These are phyloP conservation scores for Pseudococcus longispinus DNA, from an alignment of 2,888 invertebrate genomes.

Conservation along the genomic window DNA sequence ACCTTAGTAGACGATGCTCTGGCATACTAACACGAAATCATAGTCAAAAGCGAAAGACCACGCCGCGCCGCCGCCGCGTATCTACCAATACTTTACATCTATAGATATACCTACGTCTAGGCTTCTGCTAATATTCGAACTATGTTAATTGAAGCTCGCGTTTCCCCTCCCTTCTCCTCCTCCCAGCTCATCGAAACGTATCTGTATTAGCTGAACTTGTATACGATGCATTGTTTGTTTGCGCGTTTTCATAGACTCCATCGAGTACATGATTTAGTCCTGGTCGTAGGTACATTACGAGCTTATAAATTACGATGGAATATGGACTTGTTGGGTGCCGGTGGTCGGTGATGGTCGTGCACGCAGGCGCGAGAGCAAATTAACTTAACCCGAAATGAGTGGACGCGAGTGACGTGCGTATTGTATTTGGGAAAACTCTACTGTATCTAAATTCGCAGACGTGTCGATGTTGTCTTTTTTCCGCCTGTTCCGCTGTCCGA, in stretches of 20 bases:
- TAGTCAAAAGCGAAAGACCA: neutral
- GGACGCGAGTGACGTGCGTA: neutral
- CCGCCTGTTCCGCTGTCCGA: neutral
- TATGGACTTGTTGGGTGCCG: neutral
- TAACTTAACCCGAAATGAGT: neutral
- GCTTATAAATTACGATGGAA: neutral
- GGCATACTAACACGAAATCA: conserved; percentile 53
- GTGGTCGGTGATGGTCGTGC: neutral
- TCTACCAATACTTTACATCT: neutral
- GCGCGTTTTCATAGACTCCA: too few species aligned
- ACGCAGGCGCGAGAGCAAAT: neutral
- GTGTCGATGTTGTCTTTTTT: neutral
- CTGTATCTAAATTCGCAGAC: neutral
- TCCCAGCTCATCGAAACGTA: too few species aligned
- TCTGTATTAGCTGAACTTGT: too few species aligned
- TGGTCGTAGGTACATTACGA: neutral
- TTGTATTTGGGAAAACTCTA: neutral
- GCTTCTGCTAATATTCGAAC: neutral
- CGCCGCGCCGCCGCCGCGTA: too few species aligned
- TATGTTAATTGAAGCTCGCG: conserved; percentile 37
- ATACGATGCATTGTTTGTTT: too few species aligned
- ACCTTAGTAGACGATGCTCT: conserved; percentile 1
- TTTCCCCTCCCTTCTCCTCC: neutral
- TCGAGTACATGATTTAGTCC: too few species aligned
- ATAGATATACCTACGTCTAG: neutral